Evolutionary conservation across 2,888 invertebrate species (phyloP).

Genomic region (Pomacea canaliculata): DNA sequence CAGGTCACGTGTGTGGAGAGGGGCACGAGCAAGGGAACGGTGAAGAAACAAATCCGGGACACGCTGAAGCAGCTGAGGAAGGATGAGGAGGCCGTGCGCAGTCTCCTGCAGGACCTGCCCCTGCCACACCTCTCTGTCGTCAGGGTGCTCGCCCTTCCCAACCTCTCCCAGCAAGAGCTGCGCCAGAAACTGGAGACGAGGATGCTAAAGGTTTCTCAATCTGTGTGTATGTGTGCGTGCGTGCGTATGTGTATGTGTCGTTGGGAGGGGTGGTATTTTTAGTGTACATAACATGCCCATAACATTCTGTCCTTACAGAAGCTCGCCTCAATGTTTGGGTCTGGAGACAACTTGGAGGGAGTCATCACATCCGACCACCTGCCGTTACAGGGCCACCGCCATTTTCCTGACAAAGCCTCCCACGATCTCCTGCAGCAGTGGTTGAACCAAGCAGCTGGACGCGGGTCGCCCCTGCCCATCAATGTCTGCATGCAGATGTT

Average conservation of each 20-base stretch:
- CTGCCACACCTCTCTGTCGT: not conserved
- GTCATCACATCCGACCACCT: conserved; percentile 12
- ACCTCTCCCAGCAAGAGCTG: conserved; percentile 8
- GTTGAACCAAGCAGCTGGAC: not conserved
- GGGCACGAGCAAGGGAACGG: conserved; percentile 15
- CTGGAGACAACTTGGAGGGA: not conserved
- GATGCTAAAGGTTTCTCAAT: conserved; percentile 1
- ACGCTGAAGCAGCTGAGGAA: conserved; percentile 23
- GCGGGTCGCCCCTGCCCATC: not conserved
- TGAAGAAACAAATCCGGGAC: conserved; percentile 21
- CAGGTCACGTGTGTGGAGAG: conserved; percentile 22
- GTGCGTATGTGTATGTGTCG: too few relatives aligned
- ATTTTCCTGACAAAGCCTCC: conserved; percentile 11
- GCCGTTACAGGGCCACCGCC: conserved; percentile 6
- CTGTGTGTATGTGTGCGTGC: too few relatives aligned
- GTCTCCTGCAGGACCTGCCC: conserved; percentile 8
- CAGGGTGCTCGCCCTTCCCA: conserved; percentile 20
- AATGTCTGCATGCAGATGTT: conserved; percentile 14
- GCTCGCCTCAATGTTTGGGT: not conserved
- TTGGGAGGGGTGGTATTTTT: not conserved
- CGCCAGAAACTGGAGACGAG: conserved; percentile 12
- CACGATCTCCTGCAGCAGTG: conserved; percentile 2
- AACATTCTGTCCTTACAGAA: conserved; percentile 2
- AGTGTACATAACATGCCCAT: not conserved
- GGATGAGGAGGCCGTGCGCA: not conserved